Percentiles rank a stretch among this genome's conserved stretches.
Evolutionary conservation across 2,113 vertebrate species (phyloP).

Genomic region (Anser cygnoides): DNA sequence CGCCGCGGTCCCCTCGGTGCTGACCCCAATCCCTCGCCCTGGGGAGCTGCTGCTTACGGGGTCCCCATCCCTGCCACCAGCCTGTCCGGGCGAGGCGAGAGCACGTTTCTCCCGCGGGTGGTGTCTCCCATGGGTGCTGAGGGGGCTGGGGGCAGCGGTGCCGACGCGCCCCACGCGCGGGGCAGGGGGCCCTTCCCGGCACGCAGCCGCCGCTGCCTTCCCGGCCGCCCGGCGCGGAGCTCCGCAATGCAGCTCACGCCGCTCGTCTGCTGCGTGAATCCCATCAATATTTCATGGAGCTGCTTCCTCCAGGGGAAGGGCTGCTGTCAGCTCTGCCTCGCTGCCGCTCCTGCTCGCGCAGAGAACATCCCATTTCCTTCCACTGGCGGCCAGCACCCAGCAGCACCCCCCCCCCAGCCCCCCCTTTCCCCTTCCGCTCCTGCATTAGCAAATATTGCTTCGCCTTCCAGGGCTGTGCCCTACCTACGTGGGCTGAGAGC

Average conservation of each 20-base stretch:
- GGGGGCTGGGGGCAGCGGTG: neutral
- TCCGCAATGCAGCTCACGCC: conserved; percentile 65
- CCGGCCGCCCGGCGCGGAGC: neutral
- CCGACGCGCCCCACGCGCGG: accelerated
- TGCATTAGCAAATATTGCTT: accelerated
- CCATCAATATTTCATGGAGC: conserved; percentile 73
- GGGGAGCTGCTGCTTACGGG: neutral
- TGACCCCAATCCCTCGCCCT: neutral
- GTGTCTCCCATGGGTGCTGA: accelerated
- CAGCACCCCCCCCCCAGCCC: neutral
- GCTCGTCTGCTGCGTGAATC: conserved; percentile 44
- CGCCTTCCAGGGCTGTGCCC: neutral
- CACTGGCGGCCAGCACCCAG: neutral
- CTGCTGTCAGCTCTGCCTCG: conserved; percentile 22
- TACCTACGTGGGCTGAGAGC: neutral
- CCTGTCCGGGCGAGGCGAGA: too few species aligned
- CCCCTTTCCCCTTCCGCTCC: too few species aligned
- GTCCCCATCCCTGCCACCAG: neutral
- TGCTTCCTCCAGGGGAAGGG: conserved; percentile 64
- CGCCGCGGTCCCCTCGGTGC: accelerated
- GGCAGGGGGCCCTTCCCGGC: neutral
- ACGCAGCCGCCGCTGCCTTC: neutral
- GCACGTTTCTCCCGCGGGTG: neutral
- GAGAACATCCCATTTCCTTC: neutral
- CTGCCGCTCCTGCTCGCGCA: neutral